Conservation (phyloP, 1,140 invertebrate genomes). For the Cotesia vestalis region DNA sequence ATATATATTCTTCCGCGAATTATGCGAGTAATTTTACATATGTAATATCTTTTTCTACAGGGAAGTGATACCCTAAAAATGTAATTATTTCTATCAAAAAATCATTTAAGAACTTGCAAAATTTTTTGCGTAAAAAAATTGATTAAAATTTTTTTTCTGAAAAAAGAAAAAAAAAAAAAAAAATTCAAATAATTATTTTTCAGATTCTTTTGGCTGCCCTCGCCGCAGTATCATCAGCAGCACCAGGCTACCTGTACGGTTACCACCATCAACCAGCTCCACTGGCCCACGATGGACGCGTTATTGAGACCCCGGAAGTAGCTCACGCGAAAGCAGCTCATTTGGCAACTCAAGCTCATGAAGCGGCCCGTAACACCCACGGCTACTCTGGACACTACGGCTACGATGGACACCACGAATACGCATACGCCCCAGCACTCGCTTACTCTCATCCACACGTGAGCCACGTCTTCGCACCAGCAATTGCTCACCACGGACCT, state of each 20-base stretch:
- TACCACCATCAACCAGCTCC: constrained; percentile 52
- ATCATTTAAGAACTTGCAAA: no score
- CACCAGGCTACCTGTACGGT: constrained; percentile 47
- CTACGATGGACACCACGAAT: not conserved
- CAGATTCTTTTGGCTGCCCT: constrained; percentile 35
- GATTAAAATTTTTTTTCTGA: no score
- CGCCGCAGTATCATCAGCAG: constrained; percentile 36
- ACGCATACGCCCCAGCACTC: constrained; percentile 16
- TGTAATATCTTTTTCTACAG: no score
- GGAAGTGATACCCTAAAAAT: no score
- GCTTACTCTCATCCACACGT: constrained; percentile 15
- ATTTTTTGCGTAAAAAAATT: no score
- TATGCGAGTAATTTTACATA: no score
- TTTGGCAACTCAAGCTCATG: constrained; percentile 65
- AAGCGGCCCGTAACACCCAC: constrained; percentile 12
- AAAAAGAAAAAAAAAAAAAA: not conserved
- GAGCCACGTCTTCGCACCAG: not conserved
- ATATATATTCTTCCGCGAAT: no score
- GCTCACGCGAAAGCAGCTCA: constrained; percentile 70
- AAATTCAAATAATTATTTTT: constrained; percentile 15
- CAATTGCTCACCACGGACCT: constrained; percentile 23
- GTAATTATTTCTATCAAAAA: not conserved
- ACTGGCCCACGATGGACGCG: constrained; percentile 66
- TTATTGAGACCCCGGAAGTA: constrained; percentile 71
- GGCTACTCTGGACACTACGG: constrained; percentile 5